Percentiles rank a stretch among this genome's conserved stretches.
Evolutionary conservation across 2,888 invertebrate genomes (phyloP).

Genomic region (Physocephala rufipes): DNA sequence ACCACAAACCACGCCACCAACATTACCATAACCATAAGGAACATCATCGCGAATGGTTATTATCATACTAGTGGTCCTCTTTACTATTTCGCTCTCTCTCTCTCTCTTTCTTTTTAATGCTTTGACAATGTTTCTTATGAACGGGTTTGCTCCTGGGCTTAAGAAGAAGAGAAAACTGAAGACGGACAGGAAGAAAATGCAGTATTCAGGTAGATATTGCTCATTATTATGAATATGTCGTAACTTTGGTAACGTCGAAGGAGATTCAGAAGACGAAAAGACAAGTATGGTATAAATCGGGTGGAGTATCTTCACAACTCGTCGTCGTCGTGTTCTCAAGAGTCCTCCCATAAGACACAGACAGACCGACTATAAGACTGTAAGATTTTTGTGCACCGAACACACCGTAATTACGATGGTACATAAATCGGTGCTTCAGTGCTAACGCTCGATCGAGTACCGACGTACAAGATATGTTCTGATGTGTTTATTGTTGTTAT

Average conservation of each 20-base stretch:
- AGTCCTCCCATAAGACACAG: no score
- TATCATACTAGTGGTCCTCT: slow-evolving; percentile 20
- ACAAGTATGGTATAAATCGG: no score
- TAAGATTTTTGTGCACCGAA: no score
- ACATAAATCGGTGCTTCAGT: no score
- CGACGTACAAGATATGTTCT: no score
- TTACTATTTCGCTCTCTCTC: background rate
- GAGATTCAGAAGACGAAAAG: no score
- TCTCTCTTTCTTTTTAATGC: background rate
- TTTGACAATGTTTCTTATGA: background rate
- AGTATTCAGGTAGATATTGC: slow-evolving; percentile 32
- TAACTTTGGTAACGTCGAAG: background rate
- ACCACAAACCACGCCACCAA: slow-evolving; percentile 11
- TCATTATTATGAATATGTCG: slow-evolving; percentile 31
- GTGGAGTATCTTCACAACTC: background rate
- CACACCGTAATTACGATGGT: no score
- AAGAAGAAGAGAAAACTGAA: no score
- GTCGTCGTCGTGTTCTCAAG: background rate
- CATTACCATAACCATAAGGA: slow-evolving; percentile 1
- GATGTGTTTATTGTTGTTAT: no score
- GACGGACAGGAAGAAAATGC: slow-evolving; percentile 12
- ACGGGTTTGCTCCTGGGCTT: background rate
- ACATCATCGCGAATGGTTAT: background rate
- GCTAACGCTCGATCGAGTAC: no score
- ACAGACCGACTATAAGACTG: no score